Evolutionary conservation across 2,113 vertebrate genomes (phyloP), one percentile per base, ranked within the genome.

Genomic region (Ceratotherium simum): DNA sequence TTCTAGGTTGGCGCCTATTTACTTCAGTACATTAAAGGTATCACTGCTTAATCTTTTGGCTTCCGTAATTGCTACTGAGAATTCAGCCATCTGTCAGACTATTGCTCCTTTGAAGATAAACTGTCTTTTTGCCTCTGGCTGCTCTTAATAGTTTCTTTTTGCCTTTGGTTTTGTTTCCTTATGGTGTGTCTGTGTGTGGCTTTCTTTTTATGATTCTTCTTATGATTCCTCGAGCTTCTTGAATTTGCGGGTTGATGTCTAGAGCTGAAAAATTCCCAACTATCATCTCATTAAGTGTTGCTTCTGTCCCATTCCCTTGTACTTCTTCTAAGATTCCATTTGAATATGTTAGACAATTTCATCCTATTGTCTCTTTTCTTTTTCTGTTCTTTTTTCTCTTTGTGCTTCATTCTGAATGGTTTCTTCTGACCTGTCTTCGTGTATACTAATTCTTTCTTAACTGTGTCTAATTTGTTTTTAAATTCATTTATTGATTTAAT

Each of bases 401-500:
- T 85, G 42, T 58, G 25, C 42, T 72, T 91, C 33, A 18, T 95
- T 79, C 64, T 90, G 62, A 78, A 85, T 48, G 42, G 11, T 62
- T 90, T 96, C 23, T 51, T 81, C 25, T 13, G 23, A 75, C 33
- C 21, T 21, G 11, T 92, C 46, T 69, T 81, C 73, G 60, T 6
- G 46, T 64, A 48, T 39, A n/a, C 27, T 42, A 89, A 89, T 73
- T 91, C 51, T 85, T 70, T 86, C 65, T 70, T 29, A 58, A 95
- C 27, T 69, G 13, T 94, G 36, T 87, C 36, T 83, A 75, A 84
- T 69, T 82, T 79, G 12, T 93, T 90, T 39, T 27, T 73, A 95
- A 93, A 62, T 46, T 14, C 42, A 96, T 87, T 64, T 51, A 39
- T 25, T 90, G 73, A 54, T 85, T 92, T 86, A 76, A 85, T 64